Evolutionary conservation across 64 coral and sea anemone species (phyloP), one percentile per base, ranked within the genome.

Genomic region (Montipora capricornis): DNA sequence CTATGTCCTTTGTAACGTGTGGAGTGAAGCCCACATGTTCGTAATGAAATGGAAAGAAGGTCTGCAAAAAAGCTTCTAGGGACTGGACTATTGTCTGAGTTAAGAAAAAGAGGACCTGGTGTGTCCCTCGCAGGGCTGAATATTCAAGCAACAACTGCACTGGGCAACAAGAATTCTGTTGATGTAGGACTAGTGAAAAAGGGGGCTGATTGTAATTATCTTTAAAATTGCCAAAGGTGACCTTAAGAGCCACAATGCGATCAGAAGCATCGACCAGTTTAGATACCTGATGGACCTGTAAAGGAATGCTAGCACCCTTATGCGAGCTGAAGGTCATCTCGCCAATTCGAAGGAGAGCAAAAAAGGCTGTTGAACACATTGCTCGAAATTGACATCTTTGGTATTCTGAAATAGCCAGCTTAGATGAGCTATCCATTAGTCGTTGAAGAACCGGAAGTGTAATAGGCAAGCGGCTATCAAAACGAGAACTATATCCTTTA

Each of bases 1-100:
- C 89, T 91, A 74, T 91, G 89, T 8, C 89, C 89, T 9, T 91
- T 91, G 15, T 92, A 92, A 57, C 49, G 51, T 14, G 90, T 73
- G 6, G 91, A 60, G 47, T 93, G 51, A 1, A 93, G 75, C 13
- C 82, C 82, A 37, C 81, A 93, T 49, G 59, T 44, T 37, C 70
- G 87, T 4, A 93, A 60, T 69, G 82, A 83, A 29, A 87, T 20
- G 20, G 91, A 55, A 77, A 93, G 73, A 11, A 77, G 47, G 48
- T 86, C 74, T 12, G 48, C 20, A 68, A 87, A 93, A 79, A 49
- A 9, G 2, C 22, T 79, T 14, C 82, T 6, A 11, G 81, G 47
- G 47, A 87, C 74, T 6, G 74, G 81, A 8, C 3, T 20, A 48
- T 83, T 71, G 75, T 48, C 45, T 8, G 8, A 44, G n/a, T 73